These are phyloP conservation scores for Hydriomena furcata DNA, from an alignment of 2,888 invertebrate species.

Conservation along the genomic window DNA sequence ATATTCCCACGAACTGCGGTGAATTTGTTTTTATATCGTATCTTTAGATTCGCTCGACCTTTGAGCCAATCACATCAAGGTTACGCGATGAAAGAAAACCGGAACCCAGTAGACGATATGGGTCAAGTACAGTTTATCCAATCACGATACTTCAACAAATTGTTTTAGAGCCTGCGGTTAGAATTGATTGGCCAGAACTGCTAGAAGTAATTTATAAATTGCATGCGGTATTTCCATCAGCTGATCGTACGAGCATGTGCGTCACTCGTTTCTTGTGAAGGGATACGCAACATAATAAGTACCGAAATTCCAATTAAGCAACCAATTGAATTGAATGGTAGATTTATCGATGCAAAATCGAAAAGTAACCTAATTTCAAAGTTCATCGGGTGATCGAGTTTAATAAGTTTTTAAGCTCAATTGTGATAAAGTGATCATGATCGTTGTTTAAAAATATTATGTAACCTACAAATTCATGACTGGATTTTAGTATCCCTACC, in stretches of 20 bases:
- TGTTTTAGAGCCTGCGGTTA: slow-evolving; percentile 15
- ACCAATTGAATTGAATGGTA: neutral
- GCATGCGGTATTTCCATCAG: slow-evolving; percentile 32
- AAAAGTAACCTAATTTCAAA: too few relatives aligned
- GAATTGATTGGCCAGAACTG: slow-evolving; percentile 20
- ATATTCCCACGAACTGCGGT: slow-evolving; percentile 36
- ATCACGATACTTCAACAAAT: slow-evolving; percentile 19
- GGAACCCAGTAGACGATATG: slow-evolving; percentile 49
- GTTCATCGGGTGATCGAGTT: too few relatives aligned
- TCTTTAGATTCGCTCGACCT: slow-evolving; percentile 47
- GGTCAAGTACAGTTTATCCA: slow-evolving; percentile 50
- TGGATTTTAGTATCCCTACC: too few relatives aligned
- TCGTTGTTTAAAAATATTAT: too few relatives aligned
- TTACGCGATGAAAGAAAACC: slow-evolving; percentile 45
- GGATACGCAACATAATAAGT: slow-evolving; percentile 4
- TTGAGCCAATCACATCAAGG: slow-evolving; percentile 51
- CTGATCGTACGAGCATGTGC: slow-evolving; percentile 22
- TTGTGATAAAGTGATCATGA: neutral
- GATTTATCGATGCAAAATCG: neutral
- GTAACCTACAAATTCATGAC: too few relatives aligned
- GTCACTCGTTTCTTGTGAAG: slow-evolving; percentile 14
- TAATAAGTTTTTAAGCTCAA: neutral
- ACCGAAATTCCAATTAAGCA: neutral
- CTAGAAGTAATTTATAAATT: slow-evolving; percentile 16
- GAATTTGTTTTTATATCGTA: slow-evolving; percentile 45